Conservation (phyloP, 2,888 invertebrate species). For the Lepetodrilus schrolli region DNA sequence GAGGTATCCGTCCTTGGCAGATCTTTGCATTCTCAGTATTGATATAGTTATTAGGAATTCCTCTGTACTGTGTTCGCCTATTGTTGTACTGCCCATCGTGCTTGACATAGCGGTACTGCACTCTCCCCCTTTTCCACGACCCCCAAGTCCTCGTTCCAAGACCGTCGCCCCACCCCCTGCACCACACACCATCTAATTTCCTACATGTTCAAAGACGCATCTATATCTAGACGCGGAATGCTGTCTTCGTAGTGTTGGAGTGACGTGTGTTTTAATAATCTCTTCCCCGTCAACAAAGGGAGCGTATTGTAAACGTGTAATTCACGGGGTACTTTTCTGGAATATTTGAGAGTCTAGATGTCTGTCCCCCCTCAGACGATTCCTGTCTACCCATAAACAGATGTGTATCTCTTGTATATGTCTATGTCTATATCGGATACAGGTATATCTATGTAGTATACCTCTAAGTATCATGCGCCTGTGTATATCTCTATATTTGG, state of each 20-base stretch:
- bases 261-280: neutral
- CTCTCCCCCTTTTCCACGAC: neutral
- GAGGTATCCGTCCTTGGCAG: neutral
- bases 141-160: neutral
- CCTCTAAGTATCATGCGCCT: too few relatives aligned
- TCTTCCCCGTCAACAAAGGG: neutral
- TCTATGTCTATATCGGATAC: too few relatives aligned
- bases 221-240: neutral
- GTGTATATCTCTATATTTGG: too few relatives aligned
- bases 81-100: too few relatives aligned
- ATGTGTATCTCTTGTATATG: neutral
- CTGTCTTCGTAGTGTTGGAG: neutral
- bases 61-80: conserved; percentile 6
- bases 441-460: too few relatives aligned
- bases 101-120: too few relatives aligned
- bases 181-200: conserved; percentile 7
- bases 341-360: conserved; percentile 10
- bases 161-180: neutral
- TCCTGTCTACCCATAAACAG: neutral
- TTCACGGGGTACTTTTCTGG: neutral
- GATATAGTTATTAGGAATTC: too few relatives aligned
- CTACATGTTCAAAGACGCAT: conserved; percentile 1
- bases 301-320: neutral
- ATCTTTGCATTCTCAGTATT: too few relatives aligned
- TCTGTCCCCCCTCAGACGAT: neutral